Conservation (phyloP, 2,113 vertebrate genomes). For the Ciconia stormi region DNA sequence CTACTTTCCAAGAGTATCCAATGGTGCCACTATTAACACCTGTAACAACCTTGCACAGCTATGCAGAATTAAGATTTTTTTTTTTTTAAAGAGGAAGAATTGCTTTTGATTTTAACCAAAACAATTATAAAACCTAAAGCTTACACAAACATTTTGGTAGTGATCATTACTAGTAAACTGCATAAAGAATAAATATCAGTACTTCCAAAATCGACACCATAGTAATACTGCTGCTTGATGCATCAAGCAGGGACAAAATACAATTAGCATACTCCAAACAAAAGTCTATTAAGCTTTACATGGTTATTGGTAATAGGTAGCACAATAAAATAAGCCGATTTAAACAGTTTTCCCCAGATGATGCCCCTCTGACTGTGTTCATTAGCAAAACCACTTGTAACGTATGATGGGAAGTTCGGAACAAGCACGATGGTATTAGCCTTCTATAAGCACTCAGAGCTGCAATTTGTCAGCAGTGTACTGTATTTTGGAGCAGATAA, state of each 20-base stretch:
- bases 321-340: background rate
- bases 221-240: background rate
- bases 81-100: background rate
- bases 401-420: background rate
- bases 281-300: background rate
- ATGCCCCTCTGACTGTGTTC: background rate
- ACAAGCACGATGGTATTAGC: background rate
- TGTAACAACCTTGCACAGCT: background rate
- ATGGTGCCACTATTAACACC: background rate
- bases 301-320: background rate
- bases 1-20: background rate
- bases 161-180: background rate
- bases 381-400: background rate
- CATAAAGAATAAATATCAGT: constrained; percentile 10
- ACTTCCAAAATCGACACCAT: background rate
- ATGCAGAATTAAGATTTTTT: background rate
- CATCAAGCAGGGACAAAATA: background rate
- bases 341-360: background rate
- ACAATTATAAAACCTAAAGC: background rate
- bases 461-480: background rate
- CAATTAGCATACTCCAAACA: background rate
- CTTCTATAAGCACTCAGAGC: background rate
- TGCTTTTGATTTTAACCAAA: constrained; percentile 4
- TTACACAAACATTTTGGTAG: background rate
- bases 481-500: background rate